These are phyloP conservation scores for Patella vulgata DNA, from an alignment of 1,140 invertebrate species.

Conservation along the genomic window DNA sequence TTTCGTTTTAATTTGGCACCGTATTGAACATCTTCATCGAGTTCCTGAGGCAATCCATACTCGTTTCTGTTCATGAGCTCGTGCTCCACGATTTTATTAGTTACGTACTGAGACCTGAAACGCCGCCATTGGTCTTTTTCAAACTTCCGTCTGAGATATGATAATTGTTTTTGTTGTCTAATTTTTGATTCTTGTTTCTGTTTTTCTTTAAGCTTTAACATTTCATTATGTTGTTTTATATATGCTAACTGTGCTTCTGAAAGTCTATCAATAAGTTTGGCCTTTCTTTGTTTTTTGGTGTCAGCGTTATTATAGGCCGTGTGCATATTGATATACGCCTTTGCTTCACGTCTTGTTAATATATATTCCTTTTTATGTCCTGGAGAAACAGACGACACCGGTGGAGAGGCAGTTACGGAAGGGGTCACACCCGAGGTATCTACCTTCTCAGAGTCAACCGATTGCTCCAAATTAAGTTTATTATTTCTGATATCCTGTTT, in stretches of 20 bases:
- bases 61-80: slow-evolving; percentile 40
- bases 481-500: slow-evolving; percentile 3
- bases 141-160: slow-evolving; percentile 42
- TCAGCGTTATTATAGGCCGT: slow-evolving; percentile 37
- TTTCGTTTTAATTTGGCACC: slow-evolving; percentile 35
- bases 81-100: slow-evolving; percentile 43
- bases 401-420: not conserved
- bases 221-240: slow-evolving; percentile 31
- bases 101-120: slow-evolving; percentile 53
- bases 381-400: slow-evolving; percentile 7
- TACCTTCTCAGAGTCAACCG: not conserved
- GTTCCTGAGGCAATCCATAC: slow-evolving; percentile 50
- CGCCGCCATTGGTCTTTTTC: slow-evolving; percentile 43
- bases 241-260: slow-evolving; percentile 33
- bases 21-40: slow-evolving; percentile 19
- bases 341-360: slow-evolving; percentile 27
- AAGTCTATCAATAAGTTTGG: slow-evolving; percentile 43
- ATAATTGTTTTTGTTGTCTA: slow-evolving; percentile 41
- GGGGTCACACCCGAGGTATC: not conserved
- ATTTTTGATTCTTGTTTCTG: slow-evolving; percentile 31
- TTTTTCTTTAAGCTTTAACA: slow-evolving; percentile 24
- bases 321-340: slow-evolving; percentile 36
- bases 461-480: no score
- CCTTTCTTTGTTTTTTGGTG: slow-evolving; percentile 30
- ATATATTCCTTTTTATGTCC: slow-evolving; percentile 25